Percentiles rank a stretch among this genome's conserved stretches.
Conservation (phyloP, 2,113 vertebrate genomes). For the Ia io region DNA sequence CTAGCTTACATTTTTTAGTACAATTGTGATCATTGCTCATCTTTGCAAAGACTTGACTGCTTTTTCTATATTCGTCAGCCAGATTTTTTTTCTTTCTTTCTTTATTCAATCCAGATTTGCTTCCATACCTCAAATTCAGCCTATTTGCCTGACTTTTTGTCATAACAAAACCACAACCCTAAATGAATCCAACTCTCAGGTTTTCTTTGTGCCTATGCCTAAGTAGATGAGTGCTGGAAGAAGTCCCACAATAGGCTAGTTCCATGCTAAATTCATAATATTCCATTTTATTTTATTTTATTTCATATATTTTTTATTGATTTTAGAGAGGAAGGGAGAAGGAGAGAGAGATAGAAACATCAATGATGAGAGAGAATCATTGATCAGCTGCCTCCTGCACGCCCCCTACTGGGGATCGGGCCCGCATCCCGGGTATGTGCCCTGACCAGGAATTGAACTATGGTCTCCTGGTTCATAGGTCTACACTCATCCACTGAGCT, state of each 20-base stretch:
- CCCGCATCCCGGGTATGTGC: too few relatives aligned
- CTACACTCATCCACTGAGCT: too few relatives aligned
- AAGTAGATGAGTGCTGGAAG: neutral
- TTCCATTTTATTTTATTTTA: neutral
- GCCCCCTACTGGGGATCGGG: too few relatives aligned
- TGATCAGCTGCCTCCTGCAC: too few relatives aligned
- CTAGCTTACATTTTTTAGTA: neutral
- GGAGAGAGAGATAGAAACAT: too few relatives aligned
- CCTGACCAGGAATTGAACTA: too few relatives aligned
- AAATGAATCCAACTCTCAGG: neutral
- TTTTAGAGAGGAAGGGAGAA: too few relatives aligned
- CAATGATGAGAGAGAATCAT: too few relatives aligned
- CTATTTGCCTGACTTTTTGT: neutral
- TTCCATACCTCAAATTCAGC: neutral
- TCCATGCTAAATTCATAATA: neutral
- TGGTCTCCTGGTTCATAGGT: too few relatives aligned
- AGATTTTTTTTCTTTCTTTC: neutral
- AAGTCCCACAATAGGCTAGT: neutral
- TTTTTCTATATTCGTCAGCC: neutral
- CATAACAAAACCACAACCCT: neutral
- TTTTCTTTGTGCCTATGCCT: neutral
- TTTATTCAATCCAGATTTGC: neutral
- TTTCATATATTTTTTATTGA: too few relatives aligned
- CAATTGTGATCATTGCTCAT: neutral
- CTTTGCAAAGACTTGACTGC: neutral